A percentile compares a stretch with the other conserved stretches of the same genome.
phyloP scores from a whole-genome alignment of 2,888 invertebrate genomes.

The Villa cingulata region DNA sequence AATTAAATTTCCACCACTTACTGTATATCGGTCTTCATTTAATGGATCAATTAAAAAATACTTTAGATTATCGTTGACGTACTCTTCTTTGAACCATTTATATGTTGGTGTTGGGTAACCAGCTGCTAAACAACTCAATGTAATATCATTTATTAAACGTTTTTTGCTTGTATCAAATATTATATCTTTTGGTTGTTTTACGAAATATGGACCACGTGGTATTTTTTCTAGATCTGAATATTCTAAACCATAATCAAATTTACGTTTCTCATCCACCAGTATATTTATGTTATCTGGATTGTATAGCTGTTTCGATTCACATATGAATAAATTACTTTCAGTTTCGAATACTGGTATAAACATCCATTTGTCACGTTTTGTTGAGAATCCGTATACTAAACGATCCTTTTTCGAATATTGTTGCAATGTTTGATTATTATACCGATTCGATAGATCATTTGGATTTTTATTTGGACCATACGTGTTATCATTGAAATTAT shows the following conservation, averaged over 20 bases:
- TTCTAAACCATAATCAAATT: conserved; percentile 75
- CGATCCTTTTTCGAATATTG: conserved; percentile 52
- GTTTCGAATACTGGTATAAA: conserved; percentile 65
- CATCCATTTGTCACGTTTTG: conserved; percentile 65
- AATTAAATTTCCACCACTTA: conserved; percentile 83
- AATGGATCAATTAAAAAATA: conserved; percentile 67
- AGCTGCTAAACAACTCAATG: conserved; percentile 66
- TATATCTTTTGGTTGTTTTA: conserved; percentile 67
- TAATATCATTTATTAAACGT: conserved; percentile 56
- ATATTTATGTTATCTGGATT: conserved; percentile 51
- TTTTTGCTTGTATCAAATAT: conserved; percentile 69
- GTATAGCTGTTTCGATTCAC: conserved; percentile 45
- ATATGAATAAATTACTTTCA: conserved; percentile 68
- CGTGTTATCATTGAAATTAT: background rate
- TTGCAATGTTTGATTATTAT: conserved; percentile 23
- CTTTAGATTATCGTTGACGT: conserved; percentile 60
- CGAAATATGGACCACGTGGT: conserved; percentile 79
- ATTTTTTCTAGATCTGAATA: conserved; percentile 66
- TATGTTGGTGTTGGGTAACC: conserved; percentile 85
- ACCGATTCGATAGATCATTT: conserved; percentile 6
- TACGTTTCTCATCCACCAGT: conserved; percentile 61
- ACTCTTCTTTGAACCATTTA: conserved; percentile 81
- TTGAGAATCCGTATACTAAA: conserved; percentile 65
- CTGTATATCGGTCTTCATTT: conserved; percentile 56
- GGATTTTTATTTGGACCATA: background rate